These are phyloP conservation scores for Amphimallon solstitiale DNA, from an alignment of 2,888 invertebrate species.

Conservation along the genomic window DNA sequence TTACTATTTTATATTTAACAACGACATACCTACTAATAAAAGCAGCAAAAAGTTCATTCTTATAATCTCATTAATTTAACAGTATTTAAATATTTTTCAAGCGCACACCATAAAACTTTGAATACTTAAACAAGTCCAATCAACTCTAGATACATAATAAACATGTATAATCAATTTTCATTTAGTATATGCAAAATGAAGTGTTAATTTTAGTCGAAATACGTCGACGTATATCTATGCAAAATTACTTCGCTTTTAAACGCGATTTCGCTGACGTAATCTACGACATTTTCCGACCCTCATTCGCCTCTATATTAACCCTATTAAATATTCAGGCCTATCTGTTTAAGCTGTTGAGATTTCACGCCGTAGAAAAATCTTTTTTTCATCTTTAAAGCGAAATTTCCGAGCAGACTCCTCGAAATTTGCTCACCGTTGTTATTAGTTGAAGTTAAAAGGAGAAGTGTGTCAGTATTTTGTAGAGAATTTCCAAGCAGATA, in stretches of 20 bases:
- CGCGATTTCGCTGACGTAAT: slow-evolving; percentile 28
- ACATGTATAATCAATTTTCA: not conserved
- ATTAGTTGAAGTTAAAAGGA: slow-evolving; percentile 20
- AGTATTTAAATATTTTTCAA: too few relatives aligned
- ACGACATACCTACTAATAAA: too few relatives aligned
- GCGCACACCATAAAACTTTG: too few relatives aligned
- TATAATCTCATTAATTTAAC: too few relatives aligned
- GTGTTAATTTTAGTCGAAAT: slow-evolving; percentile 7
- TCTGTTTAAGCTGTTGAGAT: slow-evolving; percentile 32
- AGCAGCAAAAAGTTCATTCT: too few relatives aligned
- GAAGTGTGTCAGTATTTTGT: slow-evolving; percentile 27
- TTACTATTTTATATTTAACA: too few relatives aligned
- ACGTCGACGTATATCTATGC: slow-evolving; percentile 9
- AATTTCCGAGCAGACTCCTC: slow-evolving; percentile 9
- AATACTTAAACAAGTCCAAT: too few relatives aligned
- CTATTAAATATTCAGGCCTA: slow-evolving; percentile 34
- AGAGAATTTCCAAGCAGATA: not conserved
- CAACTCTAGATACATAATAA: too few relatives aligned
- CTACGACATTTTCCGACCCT: slow-evolving; percentile 15
- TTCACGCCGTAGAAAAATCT: slow-evolving; percentile 11
- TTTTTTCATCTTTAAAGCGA: slow-evolving; percentile 9
- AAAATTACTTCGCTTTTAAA: slow-evolving; percentile 22
- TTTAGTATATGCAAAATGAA: slow-evolving; percentile 16
- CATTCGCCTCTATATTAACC: slow-evolving; percentile 25
- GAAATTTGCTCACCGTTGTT: not conserved